Base-by-base conservation (phyloP, 1,140 invertebrate species). In the Aphaenogaster ashmeadi region DNA sequence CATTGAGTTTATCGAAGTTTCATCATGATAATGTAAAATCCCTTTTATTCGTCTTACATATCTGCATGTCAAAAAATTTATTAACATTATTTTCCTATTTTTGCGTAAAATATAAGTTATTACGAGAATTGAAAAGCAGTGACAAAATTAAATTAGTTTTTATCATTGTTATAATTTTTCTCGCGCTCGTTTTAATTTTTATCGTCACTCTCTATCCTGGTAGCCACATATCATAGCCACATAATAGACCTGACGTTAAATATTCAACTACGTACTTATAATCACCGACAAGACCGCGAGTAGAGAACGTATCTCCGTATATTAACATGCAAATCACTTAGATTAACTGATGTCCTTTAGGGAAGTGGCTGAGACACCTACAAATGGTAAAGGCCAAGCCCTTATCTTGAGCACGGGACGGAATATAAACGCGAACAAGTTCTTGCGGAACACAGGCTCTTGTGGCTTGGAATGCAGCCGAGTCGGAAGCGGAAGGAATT, bases 241-340 rank as follows among this genome's bases (percentile, higher is more conserved):
- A 18, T 81, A 33, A 44, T 56, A 41, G n/a, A 81, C 4, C 13
- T 44, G 13, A 5, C 44, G 47, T 47, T 54, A 33, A 66, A 15
- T 36, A 66, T 9, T 79, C 6, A 1, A 44, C 9, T 36, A 81
- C 38, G 36, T 15, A 47, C 27, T 47, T 64, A 50, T 47, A 64
- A 81, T 81, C 13, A 13, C 15, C 7, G 21, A 52, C 79, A 71
- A 33, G 15, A 58, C n/a, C n/a, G 64, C 47, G 13, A 54, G 38
- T 41, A 33, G 18, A 13, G 38, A 15, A 41, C 18, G 56, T 41
- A 47, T 47, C 71, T 60, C 21, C 44, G 38, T 44, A 5, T 72
- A 72, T 81, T 81, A 81, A 72, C 72, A 81, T 72, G 79, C 66
- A 81, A 81, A 81, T 81, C 38, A 38, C 15, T 71, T 71, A 56